Evolutionary conservation across 2,888 invertebrate species (phyloP).

Genomic region (Branchipolynoe longqiensis): DNA sequence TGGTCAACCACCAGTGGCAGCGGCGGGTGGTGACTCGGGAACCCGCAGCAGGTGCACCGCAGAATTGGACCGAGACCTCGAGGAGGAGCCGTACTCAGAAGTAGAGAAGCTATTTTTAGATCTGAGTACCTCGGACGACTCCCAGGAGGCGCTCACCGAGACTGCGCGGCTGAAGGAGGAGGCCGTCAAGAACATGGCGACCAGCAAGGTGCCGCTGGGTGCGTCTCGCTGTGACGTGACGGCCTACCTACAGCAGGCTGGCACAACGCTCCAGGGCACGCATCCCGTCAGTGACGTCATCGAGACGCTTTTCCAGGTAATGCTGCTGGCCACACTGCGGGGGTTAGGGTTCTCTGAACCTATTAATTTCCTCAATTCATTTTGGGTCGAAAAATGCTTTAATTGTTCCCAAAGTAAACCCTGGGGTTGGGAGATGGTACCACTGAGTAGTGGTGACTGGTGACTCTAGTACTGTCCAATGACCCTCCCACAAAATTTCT

Average conservation of each 20-base stretch:
- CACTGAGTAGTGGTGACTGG: too few relatives aligned
- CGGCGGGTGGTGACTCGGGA: not conserved
- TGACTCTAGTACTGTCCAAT: too few relatives aligned
- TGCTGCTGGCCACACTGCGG: too few relatives aligned
- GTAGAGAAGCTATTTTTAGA: constrained; percentile 10
- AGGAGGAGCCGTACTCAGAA: constrained; percentile 16
- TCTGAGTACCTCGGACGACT: not conserved
- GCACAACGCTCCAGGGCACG: not conserved
- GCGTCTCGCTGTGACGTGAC: not conserved
- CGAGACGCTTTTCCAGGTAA: constrained; percentile 34
- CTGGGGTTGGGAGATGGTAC: too few relatives aligned
- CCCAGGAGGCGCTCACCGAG: not conserved
- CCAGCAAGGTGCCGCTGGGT: not conserved
- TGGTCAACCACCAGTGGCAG: not conserved
- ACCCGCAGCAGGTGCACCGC: not conserved
- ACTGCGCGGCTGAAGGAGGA: constrained; percentile 2
- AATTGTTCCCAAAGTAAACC: too few relatives aligned
- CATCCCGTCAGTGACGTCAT: not conserved
- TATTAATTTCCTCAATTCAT: too few relatives aligned
- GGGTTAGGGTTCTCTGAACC: too few relatives aligned
- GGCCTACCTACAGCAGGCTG: constrained; percentile 4
- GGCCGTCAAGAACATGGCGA: constrained; percentile 8
- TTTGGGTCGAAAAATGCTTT: too few relatives aligned
- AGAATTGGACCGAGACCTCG: not conserved
- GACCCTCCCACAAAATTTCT: too few relatives aligned